phyloP scores from a whole-genome alignment of 2,113 vertebrate genomes.

The Coptodon bakossiorum region DNA sequence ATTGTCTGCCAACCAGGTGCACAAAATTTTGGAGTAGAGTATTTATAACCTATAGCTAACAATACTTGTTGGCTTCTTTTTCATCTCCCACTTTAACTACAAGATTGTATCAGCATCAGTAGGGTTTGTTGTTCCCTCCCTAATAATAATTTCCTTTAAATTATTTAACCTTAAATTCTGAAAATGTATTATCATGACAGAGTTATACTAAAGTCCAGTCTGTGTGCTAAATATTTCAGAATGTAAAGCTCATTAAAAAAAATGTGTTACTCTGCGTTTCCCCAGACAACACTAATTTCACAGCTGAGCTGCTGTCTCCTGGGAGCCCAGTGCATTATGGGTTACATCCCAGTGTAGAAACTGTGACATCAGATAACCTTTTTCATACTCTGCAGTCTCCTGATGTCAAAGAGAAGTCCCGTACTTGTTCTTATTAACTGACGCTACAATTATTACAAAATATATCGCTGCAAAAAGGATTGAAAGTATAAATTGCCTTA shows the following conservation, averaged over 20 bases:
- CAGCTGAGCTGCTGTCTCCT: slow-evolving; percentile 71
- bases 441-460: background rate
- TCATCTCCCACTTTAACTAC: slow-evolving; percentile 67
- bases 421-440: background rate
- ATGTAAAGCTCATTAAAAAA: background rate
- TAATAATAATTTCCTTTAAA: background rate
- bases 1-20: background rate
- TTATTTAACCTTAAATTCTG: background rate
- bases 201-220: background rate
- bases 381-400: slow-evolving; percentile 79
- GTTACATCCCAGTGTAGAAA: slow-evolving; percentile 72
- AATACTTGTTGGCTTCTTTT: background rate
- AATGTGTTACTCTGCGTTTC: background rate
- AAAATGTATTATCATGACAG: background rate
- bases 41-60: background rate
- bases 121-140: slow-evolving; percentile 68
- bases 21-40: background rate
- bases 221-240: background rate
- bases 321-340: slow-evolving; percentile 69
- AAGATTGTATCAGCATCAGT: slow-evolving; percentile 64
- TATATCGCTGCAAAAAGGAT: background rate
- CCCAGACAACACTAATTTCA: slow-evolving; percentile 73
- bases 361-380: slow-evolving; percentile 70
- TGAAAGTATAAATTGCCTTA: background rate
- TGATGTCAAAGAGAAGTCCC: slow-evolving; percentile 9